Base-by-base conservation (phyloP, 2,888 invertebrate species). In the Andrena marginata region DNA sequence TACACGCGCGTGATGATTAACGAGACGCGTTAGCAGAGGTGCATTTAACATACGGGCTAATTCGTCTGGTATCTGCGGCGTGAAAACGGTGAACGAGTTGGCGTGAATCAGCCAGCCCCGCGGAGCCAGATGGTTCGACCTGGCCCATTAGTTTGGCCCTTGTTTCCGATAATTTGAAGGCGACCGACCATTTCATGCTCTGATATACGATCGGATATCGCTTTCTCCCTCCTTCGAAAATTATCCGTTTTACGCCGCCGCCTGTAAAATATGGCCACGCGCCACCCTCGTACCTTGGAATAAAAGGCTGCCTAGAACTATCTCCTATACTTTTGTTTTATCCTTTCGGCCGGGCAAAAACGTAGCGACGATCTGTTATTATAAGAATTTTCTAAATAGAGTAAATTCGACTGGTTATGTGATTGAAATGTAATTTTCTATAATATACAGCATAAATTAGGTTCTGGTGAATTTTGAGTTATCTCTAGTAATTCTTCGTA, bases 131-230 rank as follows among this genome's bases (percentile, higher is more conserved):
- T 92, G 93, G 90, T 85, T 72, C 82, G 82, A 87, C 83, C 80
- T 77, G 85, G 85, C 84, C 91, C 90, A 92, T 92, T 91, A 92
- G 89, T 91, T 91, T 86, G 87, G 90, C 91, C 91, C 93, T 92
- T 89, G 91, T 93, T 93, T 92, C 90, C 91, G 92, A 93, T 94
- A 92, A 93, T 93, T 93, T 91, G 89, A 91, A 90, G 91, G 92
- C 90, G 88, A 89, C 85, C 85, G 80, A 87, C 89, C 89, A 86
- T 91, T 86, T 85, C 86, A 85, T 79, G 78, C 67, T 80, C 88
- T 93, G 92, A 92, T 92, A 92, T 93, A 93, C 92, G 93, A 93
- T 92, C 93, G 87, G 60, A 79, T 85, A 88, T 89, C 87, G 90
- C 86, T 91, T 90, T 90, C 88, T 87, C 89, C 87, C 87, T 89